Evolutionary conservation across 1,140 invertebrate genomes (phyloP), one percentile per base, ranked within the genome.

Genomic region (Heliconius himera): DNA sequence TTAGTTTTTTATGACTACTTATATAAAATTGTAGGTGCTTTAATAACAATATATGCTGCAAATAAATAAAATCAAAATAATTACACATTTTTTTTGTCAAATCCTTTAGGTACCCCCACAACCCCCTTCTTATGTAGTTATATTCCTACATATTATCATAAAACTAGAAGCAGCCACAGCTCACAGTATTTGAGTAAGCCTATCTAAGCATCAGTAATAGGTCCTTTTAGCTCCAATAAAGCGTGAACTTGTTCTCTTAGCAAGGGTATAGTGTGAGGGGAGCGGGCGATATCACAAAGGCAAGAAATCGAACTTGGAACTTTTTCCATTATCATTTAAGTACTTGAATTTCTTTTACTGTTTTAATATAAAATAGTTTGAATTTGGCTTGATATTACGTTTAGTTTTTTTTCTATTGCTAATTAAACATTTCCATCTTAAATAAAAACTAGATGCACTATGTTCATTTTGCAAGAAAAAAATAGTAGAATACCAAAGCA

Each of bases 171-270:
- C 56, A 66, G 9, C 22, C 9, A 66, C 20, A 26, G 56, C 29
- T 9, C 9, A 66, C 20, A 26, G 56, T 66, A 66, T 66, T 66
- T 66, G 56, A 22, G 56, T 66, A 66, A 66, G 60, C 60, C 60
- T 66, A 66, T 66, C 26, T 66, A 66, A 66, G 60, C 60, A 66
- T 66, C 60, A 66, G 60, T 66, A 66, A 66, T 66, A 66, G 60
- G 60, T 66, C 60, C 60, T 66, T 66, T 66, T 66, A 66, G 60
- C 60, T 66, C 60, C 60, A 26, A 66, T 66, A 66, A 66, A 66
- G 60, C 60, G 60, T 66, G 22, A 66, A 66, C 60, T 66, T 66
- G 26, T 16, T 29, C 11, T 66, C 56, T 66, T 66, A 66, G 60
- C n/a, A 66, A 66, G 60, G 22, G 11, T 11, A 22, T 22, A 0